Conservation (phyloP, 2,888 invertebrate genomes). For the Pardosa pseudoannulata region DNA sequence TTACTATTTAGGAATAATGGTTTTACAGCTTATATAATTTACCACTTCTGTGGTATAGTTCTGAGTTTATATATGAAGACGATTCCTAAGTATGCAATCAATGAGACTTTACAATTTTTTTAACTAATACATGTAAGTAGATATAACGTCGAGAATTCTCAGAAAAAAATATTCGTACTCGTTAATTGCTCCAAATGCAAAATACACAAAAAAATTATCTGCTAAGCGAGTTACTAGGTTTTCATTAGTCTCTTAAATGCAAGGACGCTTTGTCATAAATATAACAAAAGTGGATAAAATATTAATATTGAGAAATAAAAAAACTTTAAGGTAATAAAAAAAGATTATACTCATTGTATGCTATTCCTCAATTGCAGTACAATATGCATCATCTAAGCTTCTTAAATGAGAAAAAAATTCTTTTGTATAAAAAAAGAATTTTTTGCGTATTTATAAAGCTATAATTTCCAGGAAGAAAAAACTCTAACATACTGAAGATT, state of each 20-base stretch:
- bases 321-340: neutral
- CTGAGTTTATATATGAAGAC: too few relatives aligned
- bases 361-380: neutral
- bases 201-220: too few relatives aligned
- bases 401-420: neutral
- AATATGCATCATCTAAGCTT: neutral
- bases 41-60: too few relatives aligned
- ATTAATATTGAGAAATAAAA: constrained; percentile 1
- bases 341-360: neutral
- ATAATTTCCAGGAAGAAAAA: neutral
- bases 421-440: neutral
- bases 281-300: neutral
- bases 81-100: too few relatives aligned
- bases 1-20: too few relatives aligned
- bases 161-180: too few relatives aligned
- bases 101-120: too few relatives aligned
- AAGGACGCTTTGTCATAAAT: neutral
- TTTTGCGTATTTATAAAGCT: neutral
- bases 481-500: neutral
- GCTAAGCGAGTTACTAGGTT: neutral
- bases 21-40: too few relatives aligned
- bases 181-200: too few relatives aligned
- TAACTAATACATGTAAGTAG: too few relatives aligned
- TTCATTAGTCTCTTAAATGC: neutral
- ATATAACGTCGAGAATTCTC: too few relatives aligned